A percentile compares a stretch with the other conserved stretches of the same genome.
Conservation (phyloP, 2,113 vertebrate species). For the Pseudonaja textilis region DNA sequence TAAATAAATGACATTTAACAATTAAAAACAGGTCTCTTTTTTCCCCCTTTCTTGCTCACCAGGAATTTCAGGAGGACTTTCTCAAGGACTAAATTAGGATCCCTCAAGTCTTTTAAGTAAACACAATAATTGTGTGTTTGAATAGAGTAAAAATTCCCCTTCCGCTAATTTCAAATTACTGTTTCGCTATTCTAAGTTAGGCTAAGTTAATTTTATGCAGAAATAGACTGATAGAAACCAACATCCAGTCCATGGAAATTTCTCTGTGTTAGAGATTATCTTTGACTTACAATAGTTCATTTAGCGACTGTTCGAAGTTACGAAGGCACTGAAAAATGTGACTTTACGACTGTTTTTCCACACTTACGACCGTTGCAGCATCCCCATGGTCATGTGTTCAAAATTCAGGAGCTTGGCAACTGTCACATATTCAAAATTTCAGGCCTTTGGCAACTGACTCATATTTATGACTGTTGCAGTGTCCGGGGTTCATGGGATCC, state of each 20-base stretch:
- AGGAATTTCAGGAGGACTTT: neutral
- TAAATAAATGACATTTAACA: neutral
- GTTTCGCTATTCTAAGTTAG: neutral
- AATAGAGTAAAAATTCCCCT: neutral
- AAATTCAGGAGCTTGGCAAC: too few relatives aligned
- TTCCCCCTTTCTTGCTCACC: slow-evolving; percentile 7
- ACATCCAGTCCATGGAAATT: neutral
- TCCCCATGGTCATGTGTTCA: too few relatives aligned
- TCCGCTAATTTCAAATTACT: neutral
- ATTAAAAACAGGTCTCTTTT: neutral
- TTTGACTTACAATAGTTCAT: neutral
- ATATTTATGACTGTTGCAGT: too few relatives aligned
- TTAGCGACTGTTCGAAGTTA: neutral
- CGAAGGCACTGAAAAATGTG: neutral
- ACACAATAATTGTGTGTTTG: slow-evolving; percentile 13
- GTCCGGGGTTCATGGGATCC: too few relatives aligned
- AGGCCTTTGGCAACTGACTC: too few relatives aligned
- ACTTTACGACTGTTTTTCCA: too few relatives aligned
- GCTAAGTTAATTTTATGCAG: neutral
- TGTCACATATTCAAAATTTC: too few relatives aligned
- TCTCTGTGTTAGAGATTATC: neutral
- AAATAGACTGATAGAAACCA: neutral
- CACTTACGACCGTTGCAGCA: too few relatives aligned
- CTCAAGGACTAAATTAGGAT: slow-evolving; percentile 26
- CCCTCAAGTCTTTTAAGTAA: slow-evolving; percentile 48